phyloP scores from a whole-genome alignment of 2,113 vertebrate species.

The Carettochelys insculpta region DNA sequence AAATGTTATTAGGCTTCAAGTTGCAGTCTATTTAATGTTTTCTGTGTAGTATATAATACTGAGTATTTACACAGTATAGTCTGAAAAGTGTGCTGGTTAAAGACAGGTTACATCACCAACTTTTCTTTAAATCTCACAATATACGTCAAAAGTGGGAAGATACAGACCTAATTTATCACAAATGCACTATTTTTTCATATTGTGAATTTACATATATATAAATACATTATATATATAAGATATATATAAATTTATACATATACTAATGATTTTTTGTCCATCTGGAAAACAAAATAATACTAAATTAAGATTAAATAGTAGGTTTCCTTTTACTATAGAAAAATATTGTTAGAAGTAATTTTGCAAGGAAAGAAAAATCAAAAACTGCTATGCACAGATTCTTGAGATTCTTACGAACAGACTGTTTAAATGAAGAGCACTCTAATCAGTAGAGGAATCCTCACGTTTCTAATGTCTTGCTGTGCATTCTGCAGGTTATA shows the following conservation, averaged over 20 bases:
- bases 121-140: constrained; percentile 51
- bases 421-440: constrained; percentile 85
- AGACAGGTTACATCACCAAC: constrained; percentile 62
- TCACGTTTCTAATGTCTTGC: constrained; percentile 85
- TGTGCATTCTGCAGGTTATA: constrained; percentile 87
- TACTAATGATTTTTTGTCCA: constrained; percentile 64
- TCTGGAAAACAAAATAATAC: constrained; percentile 54
- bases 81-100: constrained; percentile 49
- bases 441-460: constrained; percentile 87
- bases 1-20: constrained; percentile 71
- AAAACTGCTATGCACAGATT: constrained; percentile 77
- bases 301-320: constrained; percentile 35
- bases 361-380: constrained; percentile 66
- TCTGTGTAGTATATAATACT: constrained; percentile 46
- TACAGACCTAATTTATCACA: constrained; percentile 19
- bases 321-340: neutral
- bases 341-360: constrained; percentile 74
- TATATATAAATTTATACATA: neutral
- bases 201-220: constrained; percentile 19
- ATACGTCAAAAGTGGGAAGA: constrained; percentile 3
- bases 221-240: neutral
- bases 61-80: constrained; percentile 62
- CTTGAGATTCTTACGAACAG: constrained; percentile 81
- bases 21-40: constrained; percentile 72
- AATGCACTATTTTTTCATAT: neutral